Conservation (phyloP, 2,888 invertebrate genomes). For the Nomada goodeniana region DNA sequence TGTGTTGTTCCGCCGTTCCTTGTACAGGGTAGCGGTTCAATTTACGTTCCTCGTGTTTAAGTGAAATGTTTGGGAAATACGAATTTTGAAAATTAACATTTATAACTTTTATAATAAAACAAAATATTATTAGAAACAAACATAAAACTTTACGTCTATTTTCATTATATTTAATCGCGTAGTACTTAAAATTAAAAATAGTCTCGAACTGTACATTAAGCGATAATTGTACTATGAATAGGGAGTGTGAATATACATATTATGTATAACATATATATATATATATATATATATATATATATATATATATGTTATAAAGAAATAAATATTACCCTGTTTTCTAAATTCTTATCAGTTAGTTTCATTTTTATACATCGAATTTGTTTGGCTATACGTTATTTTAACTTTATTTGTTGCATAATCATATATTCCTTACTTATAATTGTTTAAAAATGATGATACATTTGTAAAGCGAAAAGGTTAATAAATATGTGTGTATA, state of each 20-base stretch:
- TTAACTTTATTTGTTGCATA: background rate
- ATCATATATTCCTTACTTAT: background rate
- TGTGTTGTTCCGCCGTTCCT: constrained; percentile 30
- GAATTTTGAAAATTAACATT: background rate
- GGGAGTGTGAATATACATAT: background rate
- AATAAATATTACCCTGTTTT: background rate
- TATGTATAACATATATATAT: too few relatives aligned
- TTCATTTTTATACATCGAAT: background rate
- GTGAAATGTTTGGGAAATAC: background rate
- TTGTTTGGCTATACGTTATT: background rate
- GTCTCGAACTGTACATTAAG: background rate
- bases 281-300: too few relatives aligned
- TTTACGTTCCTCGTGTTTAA: constrained; percentile 23
- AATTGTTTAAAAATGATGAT: background rate
- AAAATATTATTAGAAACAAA: background rate
- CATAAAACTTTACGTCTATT: background rate
- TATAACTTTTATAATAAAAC: background rate
- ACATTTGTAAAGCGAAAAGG: background rate
- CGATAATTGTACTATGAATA: background rate
- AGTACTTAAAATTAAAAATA: background rate
- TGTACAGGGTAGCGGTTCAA: constrained; percentile 17
- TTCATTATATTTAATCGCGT: background rate
- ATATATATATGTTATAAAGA: background rate
- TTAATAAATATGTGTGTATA: background rate
- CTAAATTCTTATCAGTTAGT: background rate